Base-by-base conservation (phyloP, 2,888 invertebrate species). In the Lithosia quadra region DNA sequence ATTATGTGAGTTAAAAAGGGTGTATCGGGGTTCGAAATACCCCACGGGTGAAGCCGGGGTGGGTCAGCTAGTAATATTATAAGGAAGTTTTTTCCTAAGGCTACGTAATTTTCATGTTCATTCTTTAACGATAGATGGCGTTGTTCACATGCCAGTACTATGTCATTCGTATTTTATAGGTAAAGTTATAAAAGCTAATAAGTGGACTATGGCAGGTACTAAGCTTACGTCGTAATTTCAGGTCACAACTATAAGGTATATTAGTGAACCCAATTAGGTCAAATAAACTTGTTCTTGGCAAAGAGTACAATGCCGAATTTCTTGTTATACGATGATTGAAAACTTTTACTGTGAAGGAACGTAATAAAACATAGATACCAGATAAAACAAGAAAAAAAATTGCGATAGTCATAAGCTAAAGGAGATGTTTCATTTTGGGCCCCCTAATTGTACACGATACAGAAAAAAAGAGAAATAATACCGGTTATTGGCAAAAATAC, bases 271-370 rank as follows among this genome's bases (percentile, higher is more conserved):
- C 65, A 77, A 72, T 77, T 36, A 64, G 39, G 53, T 63, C 67
- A 74, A 63, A 63, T 61, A 69, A 62, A 57, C 39, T 21, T 69
- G 59, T 74, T 77, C 59, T 67, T 77, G 77, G 63, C 58, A 63
- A 71, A 67, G 63, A 72, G 68, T 33, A 57, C 65, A 28, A 43
- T 43, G 43, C 49, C n/a, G 7, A 49, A 49, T n/a, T 49, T 49
- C 49, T n/a, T n/a, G n/a, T 49, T 49, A n/a, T 18, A 28, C 5
- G 28, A 28, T 28, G 28, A 28, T 28, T 28, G 2, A 28, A 28
- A 28, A 28, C 28, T 28, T 28, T 28, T 4, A 28, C 28, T 5
- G 5, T 28, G 28, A 5, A 28, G 2, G n/a, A n/a, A 49, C n/a
- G 1, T 49, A n/a, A 49, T 49, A 49, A 49, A 49, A 49, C n/a